Conservation (phyloP, 2,888 invertebrate species). For the Latrodectus elegans region DNA sequence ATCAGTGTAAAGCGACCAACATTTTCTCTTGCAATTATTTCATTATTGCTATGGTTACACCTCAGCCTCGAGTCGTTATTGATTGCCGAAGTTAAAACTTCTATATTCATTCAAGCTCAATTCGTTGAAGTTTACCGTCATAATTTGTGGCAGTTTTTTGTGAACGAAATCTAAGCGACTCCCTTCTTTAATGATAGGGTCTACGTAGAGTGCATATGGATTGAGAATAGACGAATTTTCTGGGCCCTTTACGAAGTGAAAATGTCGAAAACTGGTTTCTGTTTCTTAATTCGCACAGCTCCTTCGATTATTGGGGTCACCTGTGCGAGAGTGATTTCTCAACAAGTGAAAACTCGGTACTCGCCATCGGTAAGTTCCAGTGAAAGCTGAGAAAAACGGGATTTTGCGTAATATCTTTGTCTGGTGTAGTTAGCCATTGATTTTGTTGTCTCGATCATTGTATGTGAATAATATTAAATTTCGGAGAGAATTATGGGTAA, state of each 20-base stretch:
- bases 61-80: too few relatives aligned
- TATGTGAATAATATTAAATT: not conserved
- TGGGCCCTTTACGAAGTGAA: not conserved
- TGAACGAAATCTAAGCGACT: not conserved
- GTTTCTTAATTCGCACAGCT: not conserved
- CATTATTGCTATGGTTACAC: too few relatives aligned
- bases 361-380: not conserved
- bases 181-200: not conserved
- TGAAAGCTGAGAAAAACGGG: not conserved
- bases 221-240: too few relatives aligned
- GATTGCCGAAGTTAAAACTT: too few relatives aligned
- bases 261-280: constrained; percentile 3
- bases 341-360: constrained; percentile 19
- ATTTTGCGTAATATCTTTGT: not conserved
- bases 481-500: constrained; percentile 48
- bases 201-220: too few relatives aligned
- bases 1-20: too few relatives aligned
- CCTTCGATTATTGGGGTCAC: constrained; percentile 48
- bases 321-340: constrained; percentile 41
- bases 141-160: not conserved
- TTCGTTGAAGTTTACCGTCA: not conserved
- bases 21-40: too few relatives aligned
- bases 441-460: constrained; percentile 20
- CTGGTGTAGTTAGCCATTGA: not conserved
- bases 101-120: too few relatives aligned